Conservation (phyloP, 2,113 vertebrate species). For the Pyxicephalus adspersus region DNA sequence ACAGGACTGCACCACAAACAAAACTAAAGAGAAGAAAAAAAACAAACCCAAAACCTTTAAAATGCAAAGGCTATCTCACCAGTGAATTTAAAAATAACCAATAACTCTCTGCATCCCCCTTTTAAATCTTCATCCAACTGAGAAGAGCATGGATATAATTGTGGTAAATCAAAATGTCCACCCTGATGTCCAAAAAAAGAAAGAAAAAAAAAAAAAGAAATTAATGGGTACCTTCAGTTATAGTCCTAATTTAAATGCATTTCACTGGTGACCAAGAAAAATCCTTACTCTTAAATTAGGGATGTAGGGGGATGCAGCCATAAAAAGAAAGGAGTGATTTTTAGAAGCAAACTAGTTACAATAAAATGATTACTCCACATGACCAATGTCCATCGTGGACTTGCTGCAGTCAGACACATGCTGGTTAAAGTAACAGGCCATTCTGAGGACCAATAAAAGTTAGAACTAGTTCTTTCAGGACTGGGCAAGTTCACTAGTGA, state of each 20-base stretch:
- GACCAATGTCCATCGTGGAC: neutral
- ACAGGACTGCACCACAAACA: conserved; percentile 26
- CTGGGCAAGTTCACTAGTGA: neutral
- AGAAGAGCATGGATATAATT: conserved; percentile 4
- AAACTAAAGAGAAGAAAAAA: conserved; percentile 5
- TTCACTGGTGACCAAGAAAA: conserved; percentile 8
- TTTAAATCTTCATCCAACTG: conserved; percentile 9
- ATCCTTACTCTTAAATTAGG: neutral
- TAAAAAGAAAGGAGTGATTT: neutral
- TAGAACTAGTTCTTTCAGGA: neutral
- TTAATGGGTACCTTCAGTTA: too few relatives aligned
- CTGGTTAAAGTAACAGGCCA: conserved; percentile 5
- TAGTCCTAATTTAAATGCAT: neutral
- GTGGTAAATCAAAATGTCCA: neutral
- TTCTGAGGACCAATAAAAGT: neutral
- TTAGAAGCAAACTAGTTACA: neutral
- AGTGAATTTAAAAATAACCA: neutral
- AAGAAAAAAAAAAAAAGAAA: too few relatives aligned
- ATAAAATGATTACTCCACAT: neutral
- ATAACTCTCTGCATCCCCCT: conserved; percentile 30
- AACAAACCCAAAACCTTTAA: too few relatives aligned
- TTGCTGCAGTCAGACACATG: conserved; percentile 6
- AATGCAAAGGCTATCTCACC: neutral
- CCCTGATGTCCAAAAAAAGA: too few relatives aligned
- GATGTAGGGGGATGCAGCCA: too few relatives aligned